Percentiles rank a stretch among this genome's conserved stretches.
These are phyloP conservation scores for Dorcus hopei DNA, from an alignment of 2,888 invertebrate genomes.

Conservation along the genomic window DNA sequence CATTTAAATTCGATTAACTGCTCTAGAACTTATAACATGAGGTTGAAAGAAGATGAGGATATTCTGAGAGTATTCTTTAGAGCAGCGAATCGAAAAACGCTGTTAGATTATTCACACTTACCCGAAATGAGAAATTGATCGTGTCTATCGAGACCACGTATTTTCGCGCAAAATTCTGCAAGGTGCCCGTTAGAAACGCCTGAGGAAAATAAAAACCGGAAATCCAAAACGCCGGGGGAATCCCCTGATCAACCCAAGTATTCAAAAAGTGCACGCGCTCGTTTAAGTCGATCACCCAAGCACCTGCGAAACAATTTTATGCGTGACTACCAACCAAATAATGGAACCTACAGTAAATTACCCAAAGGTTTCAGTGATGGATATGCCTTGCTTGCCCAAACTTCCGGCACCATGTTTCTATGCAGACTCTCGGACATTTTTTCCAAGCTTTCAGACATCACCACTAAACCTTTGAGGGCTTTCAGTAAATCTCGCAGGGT, in stretches of 20 bases:
- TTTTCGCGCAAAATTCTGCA: constrained; percentile 80
- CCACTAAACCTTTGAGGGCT: constrained; percentile 73
- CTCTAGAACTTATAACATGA: too few species aligned
- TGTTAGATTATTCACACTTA: constrained; percentile 31
- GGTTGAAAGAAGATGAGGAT: too few species aligned
- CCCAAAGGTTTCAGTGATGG: constrained; percentile 70
- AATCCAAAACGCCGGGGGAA: constrained; percentile 77
- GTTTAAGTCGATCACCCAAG: constrained; percentile 64
- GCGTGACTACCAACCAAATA: not conserved
- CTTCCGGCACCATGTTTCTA: constrained; percentile 64
- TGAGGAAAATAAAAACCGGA: constrained; percentile 85
- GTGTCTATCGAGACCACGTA: constrained; percentile 74
- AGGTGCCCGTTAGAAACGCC: constrained; percentile 77
- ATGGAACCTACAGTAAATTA: constrained; percentile 30
- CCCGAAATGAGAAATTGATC: constrained; percentile 61
- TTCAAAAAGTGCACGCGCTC: constrained; percentile 62
- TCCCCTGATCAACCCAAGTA: constrained; percentile 64
- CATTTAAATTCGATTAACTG: too few species aligned
- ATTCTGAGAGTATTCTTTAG: too few species aligned
- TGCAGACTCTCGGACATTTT: constrained; percentile 64
- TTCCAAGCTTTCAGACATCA: constrained; percentile 74
- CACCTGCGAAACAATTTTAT: constrained; percentile 47
- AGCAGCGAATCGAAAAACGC: too few species aligned
- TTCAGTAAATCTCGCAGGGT: constrained; percentile 63
- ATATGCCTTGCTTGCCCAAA: constrained; percentile 69